These are phyloP conservation scores for Heliopora coerulea DNA, from an alignment of 92 coral and sea anemone species.

Conservation along the genomic window DNA sequence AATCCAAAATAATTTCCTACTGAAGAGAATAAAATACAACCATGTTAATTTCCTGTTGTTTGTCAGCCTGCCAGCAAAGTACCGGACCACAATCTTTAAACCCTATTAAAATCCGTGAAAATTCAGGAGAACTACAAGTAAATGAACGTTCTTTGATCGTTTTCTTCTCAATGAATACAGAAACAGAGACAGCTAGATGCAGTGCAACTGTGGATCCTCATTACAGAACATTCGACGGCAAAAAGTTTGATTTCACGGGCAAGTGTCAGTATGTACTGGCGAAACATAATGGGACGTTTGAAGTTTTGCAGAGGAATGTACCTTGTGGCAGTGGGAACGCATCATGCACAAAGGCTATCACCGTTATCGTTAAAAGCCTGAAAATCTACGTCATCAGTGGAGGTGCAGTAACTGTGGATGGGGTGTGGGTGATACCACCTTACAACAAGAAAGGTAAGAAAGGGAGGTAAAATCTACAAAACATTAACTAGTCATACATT, in stretches of 20 bases:
- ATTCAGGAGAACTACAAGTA: no score
- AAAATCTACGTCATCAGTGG: slow-evolving; percentile 52
- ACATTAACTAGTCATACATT: no score
- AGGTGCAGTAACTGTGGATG: slow-evolving; percentile 53
- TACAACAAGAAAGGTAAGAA: no score
- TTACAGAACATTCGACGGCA: slow-evolving; percentile 80
- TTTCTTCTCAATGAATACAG: no score
- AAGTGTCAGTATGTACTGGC: slow-evolving; percentile 67
- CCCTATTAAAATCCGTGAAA: no score
- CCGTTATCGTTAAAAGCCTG: slow-evolving; percentile 47
- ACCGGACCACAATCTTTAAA: no score
- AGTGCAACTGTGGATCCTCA: slow-evolving; percentile 71
- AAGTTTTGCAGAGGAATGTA: slow-evolving; percentile 58
- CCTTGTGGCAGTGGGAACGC: slow-evolving; percentile 53
- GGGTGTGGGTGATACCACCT: slow-evolving; percentile 42
- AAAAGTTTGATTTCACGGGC: slow-evolving; percentile 62
- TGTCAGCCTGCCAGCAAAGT: no score
- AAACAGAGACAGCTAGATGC: slow-evolving; percentile 76
- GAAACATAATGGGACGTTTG: slow-evolving; percentile 60
- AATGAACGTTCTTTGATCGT: no score
- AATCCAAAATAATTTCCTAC: no score
- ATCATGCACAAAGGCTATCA: slow-evolving; percentile 58
- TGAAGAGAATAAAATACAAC: no score
- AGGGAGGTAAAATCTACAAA: no score
- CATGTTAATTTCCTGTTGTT: background rate